Evolutionary conservation across 2,113 vertebrate genomes (phyloP), one percentile per base, ranked within the genome.

Genomic region (Gymnarchus niloticus): DNA sequence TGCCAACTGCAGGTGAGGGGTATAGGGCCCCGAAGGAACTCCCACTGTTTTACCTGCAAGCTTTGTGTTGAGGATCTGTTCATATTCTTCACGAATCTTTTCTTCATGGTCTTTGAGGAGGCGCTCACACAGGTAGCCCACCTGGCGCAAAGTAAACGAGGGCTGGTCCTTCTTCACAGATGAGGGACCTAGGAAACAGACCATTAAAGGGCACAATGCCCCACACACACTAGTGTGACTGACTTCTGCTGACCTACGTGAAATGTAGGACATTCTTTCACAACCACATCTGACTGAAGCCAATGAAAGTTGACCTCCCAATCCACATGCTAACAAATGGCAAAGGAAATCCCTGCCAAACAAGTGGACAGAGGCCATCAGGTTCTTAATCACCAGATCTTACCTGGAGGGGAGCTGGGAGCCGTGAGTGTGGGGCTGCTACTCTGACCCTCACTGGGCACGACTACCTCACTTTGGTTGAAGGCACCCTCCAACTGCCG

Each of bases 101-200:
- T 96, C 96, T 93, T 97, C 96, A 23, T 97, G 96, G 92, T 97
- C 96, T 95, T 96, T 97, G 86, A 97, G 94, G 86, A 97, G 94
- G 78, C 96, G 95, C 91, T 97, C 96, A 56, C 96, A 97, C 91
- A 97, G 94, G 92, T 95, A 95, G 92, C 96, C 95, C 91, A 97
- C 96, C 93, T 97, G 96, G 89, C 94, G 94, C 91, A 97, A 94
- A 10, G 96, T 97, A 91, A 97, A 97, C 52, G 94, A 95, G 87
- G 96, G 96, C 92, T 96, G 96, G 92, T 97, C 96, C 93, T 96
- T 97, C 93, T 95, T 96, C 86, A 93, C 88, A 78, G 92, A 90
- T 33, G 94, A 95, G 87, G 95, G 93, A 92, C 96, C 96, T 97
- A 84, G 49, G 12, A 86, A 86, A 44, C 6, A 59, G 0, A 57